These are phyloP conservation scores for Ophion ventricosus DNA, from an alignment of 2,888 invertebrate species.

Conservation along the genomic window DNA sequence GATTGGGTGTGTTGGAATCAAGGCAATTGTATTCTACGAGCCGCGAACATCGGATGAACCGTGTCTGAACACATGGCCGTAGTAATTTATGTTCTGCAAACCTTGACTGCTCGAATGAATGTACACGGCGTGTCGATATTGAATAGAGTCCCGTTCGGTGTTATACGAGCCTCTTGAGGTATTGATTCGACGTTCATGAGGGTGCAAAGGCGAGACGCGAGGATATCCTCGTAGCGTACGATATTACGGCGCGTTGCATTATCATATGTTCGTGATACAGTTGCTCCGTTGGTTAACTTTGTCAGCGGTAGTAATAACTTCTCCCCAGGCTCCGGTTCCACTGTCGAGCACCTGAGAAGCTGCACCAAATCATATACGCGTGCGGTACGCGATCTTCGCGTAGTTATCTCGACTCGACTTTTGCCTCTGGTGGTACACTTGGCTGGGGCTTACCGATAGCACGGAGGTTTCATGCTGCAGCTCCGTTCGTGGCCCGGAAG, in stretches of 20 bases:
- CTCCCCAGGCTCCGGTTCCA: conserved; percentile 52
- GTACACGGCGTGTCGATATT: conserved; percentile 10
- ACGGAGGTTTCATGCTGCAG: conserved; percentile 38
- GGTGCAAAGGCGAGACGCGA: conserved; percentile 23
- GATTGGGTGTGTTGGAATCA: not conserved
- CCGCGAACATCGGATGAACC: not conserved
- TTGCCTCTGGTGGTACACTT: not conserved
- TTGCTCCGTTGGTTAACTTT: conserved; percentile 33
- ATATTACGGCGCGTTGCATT: conserved; percentile 27
- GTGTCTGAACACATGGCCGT: not conserved
- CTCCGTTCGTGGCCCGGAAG: conserved; percentile 28
- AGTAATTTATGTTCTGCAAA: conserved; percentile 19
- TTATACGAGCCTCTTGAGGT: conserved; percentile 27
- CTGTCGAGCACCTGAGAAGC: conserved; percentile 74
- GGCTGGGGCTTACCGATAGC: not conserved
- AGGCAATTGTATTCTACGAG: not conserved
- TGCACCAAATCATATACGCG: conserved; percentile 71
- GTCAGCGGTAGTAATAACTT: conserved; percentile 21
- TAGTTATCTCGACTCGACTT: conserved; percentile 56
- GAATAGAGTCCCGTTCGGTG: conserved; percentile 12
- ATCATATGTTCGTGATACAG: conserved; percentile 30
- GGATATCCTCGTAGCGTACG: conserved; percentile 11
- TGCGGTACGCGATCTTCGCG: conserved; percentile 52
- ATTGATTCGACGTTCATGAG: conserved; percentile 43
- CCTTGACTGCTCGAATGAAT: not conserved